Evolutionary conservation across 92 coral and sea anemone genomes (phyloP).

Genomic region (Virgularia gustaviana): DNA sequence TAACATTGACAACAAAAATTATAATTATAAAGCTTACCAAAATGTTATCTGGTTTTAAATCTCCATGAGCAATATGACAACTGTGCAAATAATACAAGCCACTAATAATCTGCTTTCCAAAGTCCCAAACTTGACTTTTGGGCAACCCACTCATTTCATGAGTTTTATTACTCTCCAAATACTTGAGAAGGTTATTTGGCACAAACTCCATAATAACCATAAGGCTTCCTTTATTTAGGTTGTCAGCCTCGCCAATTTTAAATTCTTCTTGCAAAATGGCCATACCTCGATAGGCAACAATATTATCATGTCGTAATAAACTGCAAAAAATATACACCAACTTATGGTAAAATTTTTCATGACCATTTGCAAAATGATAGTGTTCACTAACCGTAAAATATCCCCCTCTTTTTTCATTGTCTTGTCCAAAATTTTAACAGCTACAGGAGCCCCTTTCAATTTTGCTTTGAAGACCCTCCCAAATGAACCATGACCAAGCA

Average conservation of each 20-base stretch:
- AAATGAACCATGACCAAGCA: conserved; percentile 82
- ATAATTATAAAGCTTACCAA: no score
- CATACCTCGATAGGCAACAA: conserved; percentile 97
- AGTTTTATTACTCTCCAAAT: conserved; percentile 80
- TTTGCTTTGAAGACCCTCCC: conserved; percentile 81
- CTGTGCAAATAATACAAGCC: conserved; percentile 87
- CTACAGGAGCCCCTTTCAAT: conserved; percentile 84
- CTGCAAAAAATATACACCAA: conserved; percentile 33
- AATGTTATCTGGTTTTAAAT: conserved; percentile 92
- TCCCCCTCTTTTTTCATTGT: conserved; percentile 82
- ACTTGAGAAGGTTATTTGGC: conserved; percentile 71
- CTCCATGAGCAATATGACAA: conserved; percentile 83
- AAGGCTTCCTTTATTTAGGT: conserved; percentile 57
- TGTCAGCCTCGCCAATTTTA: conserved; percentile 46
- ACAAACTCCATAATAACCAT: conserved; percentile 93
- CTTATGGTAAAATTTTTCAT: neutral
- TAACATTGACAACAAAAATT: no score
- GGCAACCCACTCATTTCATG: conserved; percentile 87
- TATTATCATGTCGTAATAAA: conserved; percentile 91
- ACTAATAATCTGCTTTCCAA: conserved; percentile 77
- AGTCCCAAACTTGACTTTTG: conserved; percentile 81
- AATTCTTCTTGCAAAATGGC: conserved; percentile 59
- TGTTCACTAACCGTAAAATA: conserved; percentile 60
- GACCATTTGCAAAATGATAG: neutral
- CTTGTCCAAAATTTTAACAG: conserved; percentile 83